A percentile compares a stretch with the other conserved stretches of the same genome.
phyloP scores from a whole-genome alignment of 2,797 vertebrate species.

The Trichosurus vulpecula region DNA sequence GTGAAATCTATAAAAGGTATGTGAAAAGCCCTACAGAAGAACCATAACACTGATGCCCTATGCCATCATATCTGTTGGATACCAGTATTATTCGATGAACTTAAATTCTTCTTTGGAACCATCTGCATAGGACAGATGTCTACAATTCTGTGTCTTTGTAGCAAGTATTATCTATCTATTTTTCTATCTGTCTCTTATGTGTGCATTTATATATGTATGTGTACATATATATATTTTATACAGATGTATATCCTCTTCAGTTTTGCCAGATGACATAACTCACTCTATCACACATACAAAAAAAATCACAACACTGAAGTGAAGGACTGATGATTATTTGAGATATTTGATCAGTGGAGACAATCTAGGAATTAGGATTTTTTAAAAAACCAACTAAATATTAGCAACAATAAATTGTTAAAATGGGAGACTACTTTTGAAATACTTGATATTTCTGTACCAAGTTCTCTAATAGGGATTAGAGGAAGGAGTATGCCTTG shows the following conservation, averaged over 20 bases:
- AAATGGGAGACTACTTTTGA: background rate
- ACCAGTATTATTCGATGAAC: background rate
- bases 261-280: background rate
- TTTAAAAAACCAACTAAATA: background rate
- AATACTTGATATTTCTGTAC: background rate
- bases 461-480: background rate
- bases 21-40: background rate
- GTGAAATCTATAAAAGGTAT: conserved; percentile 54
- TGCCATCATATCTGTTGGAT: background rate
- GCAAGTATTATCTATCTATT: background rate
- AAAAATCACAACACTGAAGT: background rate
- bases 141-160: background rate
- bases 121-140: background rate
- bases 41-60: background rate
- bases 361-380: background rate
- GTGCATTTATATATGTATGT: too few species aligned
- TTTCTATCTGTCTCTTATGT: background rate
- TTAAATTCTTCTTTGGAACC: background rate
- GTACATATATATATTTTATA: background rate
- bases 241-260: background rate
- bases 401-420: background rate
- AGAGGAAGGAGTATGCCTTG: background rate
- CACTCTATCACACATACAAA: background rate
- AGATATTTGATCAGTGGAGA: background rate
- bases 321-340: background rate